Conservation (phyloP, 2,888 invertebrate genomes). For the Drosophila emarginata region DNA sequence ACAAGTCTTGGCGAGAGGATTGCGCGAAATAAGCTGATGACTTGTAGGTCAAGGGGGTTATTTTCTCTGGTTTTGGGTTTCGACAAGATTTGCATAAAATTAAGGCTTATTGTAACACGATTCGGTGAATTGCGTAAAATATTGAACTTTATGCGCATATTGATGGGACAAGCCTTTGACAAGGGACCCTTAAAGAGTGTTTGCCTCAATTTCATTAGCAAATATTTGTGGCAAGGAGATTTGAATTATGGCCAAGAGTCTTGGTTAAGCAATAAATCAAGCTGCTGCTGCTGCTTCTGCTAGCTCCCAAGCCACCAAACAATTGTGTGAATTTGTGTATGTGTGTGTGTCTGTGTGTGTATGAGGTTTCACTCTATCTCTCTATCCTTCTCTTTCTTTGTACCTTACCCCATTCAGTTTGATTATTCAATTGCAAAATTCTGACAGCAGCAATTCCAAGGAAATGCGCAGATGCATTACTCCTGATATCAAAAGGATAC, state of each 20-base stretch:
- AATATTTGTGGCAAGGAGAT: slow-evolving; percentile 62
- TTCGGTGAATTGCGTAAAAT: slow-evolving; percentile 70
- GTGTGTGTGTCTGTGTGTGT: background rate
- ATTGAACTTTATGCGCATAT: slow-evolving; percentile 76
- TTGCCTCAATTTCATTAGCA: slow-evolving; percentile 62
- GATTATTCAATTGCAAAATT: slow-evolving; percentile 74
- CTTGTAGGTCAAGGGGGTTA: slow-evolving; percentile 23
- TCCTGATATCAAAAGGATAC: slow-evolving; percentile 46
- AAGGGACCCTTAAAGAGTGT: slow-evolving; percentile 32
- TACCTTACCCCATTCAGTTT: slow-evolving; percentile 46
- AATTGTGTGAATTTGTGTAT: slow-evolving; percentile 36
- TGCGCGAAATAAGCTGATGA: slow-evolving; percentile 55
- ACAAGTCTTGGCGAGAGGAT: slow-evolving; percentile 55
- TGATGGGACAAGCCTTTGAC: slow-evolving; percentile 67
- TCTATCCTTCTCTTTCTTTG: background rate
- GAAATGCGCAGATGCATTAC: slow-evolving; percentile 66
- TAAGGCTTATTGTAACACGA: slow-evolving; percentile 73
- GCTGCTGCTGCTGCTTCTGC: background rate
- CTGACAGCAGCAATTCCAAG: slow-evolving; percentile 60
- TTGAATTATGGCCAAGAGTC: slow-evolving; percentile 60
- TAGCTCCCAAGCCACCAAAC: slow-evolving; percentile 26
- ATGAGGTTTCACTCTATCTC: too few species aligned
- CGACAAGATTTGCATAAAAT: slow-evolving; percentile 71
- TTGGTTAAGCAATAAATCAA: slow-evolving; percentile 67
- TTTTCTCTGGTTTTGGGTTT: background rate